Base-by-base conservation (phyloP, 2,113 vertebrate genomes). In the Pangasianodon hypophthalmus region DNA sequence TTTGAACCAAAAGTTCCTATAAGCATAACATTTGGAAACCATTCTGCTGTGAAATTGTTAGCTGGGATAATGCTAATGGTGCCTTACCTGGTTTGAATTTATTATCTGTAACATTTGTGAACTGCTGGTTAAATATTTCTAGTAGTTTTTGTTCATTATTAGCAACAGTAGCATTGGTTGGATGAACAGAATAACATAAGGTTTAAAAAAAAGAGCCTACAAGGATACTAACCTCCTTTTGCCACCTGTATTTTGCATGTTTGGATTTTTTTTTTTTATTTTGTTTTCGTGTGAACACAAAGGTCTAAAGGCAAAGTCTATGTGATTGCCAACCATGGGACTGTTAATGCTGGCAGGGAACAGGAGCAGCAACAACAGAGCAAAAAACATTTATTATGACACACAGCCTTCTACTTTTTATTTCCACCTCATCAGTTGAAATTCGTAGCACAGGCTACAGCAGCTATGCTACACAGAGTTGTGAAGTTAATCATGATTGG, bases 401-500 rank as follows among this genome's bases (percentile, higher is more conserved):
- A 84, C 4, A 41, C 10, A 24, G 6, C 2, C 32, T 46, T 44
- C 19, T 84, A 62, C 56, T 7, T 10, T 75, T 3, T 75, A 75
- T 75, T 75, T 75, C 71, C 18, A 21, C 37, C 16, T 44, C 32
- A 75, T 44, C 67, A 71, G 67, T 24, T 37, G 8, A 46, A 80
- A 80, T 18, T 50, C 48, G 73, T 37, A 26, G 37, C 6, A 44
- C 71, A 8, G 37, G 71, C 60, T 64, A 29, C 5, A 56, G 13
- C 3, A 9, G 54, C 21, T 75, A 21, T 60, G 41, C 41, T 46
- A 46, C 19, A 7, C 48, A 80, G 46, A 80, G 6, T 18, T 32
- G n/a, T 56, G 62, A 52, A 41, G 62, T 24, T 88, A 69, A 88
- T 80, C 56, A 71, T 7, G 29, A 37, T 71, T 73, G 81, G 48